Evolutionary conservation across 2,797 vertebrate species (phyloP).

Genomic region (Parauchenoglanis ngamensis): DNA sequence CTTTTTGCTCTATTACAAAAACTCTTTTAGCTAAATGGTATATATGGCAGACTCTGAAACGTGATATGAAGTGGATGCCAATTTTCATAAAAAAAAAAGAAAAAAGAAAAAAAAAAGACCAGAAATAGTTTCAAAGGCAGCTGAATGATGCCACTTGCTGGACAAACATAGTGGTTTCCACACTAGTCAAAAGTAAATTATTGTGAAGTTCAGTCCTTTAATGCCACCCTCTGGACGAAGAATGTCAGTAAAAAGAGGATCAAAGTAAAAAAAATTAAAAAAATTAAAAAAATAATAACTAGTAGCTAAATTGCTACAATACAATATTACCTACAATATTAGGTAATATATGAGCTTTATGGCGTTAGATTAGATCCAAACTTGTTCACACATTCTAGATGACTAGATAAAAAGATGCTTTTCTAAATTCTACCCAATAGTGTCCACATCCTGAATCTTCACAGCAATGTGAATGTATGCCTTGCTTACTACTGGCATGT

Average conservation of each 20-base stretch:
- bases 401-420: not conserved
- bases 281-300: not conserved
- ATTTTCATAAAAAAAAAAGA: not conserved
- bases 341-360: not conserved
- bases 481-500: not conserved
- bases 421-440: not conserved
- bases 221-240: slow-evolving; percentile 56
- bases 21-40: not conserved
- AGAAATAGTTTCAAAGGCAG: not conserved
- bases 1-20: not conserved
- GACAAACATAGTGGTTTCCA: not conserved
- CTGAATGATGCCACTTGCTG: slow-evolving; percentile 25
- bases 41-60: not conserved
- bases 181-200: not conserved
- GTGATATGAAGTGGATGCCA: not conserved
- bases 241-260: not conserved
- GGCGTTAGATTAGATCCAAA: too few relatives aligned
- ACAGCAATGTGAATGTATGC: not conserved
- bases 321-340: not conserved
- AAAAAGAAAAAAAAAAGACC: not conserved
- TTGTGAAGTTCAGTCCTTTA: slow-evolving; percentile 29
- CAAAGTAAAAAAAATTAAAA: not conserved
- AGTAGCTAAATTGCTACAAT: too few relatives aligned
- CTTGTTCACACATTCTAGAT: not conserved
- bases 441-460: not conserved